Conservation (phyloP, 2,888 invertebrate species). For the Coleophora deauratella region DNA sequence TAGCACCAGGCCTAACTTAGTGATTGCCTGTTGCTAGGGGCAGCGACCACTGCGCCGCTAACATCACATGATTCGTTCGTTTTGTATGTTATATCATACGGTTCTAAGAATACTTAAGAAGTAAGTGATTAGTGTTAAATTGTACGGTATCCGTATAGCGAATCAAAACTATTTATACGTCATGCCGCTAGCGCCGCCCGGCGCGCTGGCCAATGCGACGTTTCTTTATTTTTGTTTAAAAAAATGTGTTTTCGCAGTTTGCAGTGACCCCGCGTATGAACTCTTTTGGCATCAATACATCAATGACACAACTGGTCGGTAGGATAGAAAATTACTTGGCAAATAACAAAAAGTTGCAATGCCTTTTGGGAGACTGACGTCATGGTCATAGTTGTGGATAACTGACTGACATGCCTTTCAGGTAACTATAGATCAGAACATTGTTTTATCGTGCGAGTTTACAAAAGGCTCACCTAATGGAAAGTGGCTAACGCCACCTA, state of each 20-base stretch:
- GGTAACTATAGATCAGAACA: too few relatives aligned
- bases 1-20: slow-evolving; percentile 10
- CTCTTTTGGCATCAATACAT: not conserved
- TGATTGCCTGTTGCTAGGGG: slow-evolving; percentile 24
- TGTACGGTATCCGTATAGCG: slow-evolving; percentile 3
- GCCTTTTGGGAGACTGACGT: too few relatives aligned
- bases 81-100: not conserved
- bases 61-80: slow-evolving; percentile 11
- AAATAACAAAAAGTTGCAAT: too few relatives aligned
- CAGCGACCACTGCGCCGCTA: slow-evolving; percentile 16
- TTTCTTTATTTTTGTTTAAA: slow-evolving; percentile 5
- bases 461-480: too few relatives aligned
- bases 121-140: not conserved
- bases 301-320: slow-evolving; percentile 1
- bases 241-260: slow-evolving; percentile 3
- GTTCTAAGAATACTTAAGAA: not conserved
- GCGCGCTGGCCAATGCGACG: slow-evolving; percentile 2
- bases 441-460: too few relatives aligned
- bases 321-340: not conserved
- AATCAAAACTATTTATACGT: slow-evolving; percentile 1
- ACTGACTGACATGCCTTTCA: too few relatives aligned
- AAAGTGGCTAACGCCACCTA: too few relatives aligned
- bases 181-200: slow-evolving; percentile 1
- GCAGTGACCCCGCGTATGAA: slow-evolving; percentile 6
- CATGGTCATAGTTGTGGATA: too few relatives aligned